phyloP scores from a whole-genome alignment of 37 sponge, comb jelly and placozoan genomes.

The Tethya wilhelma region DNA sequence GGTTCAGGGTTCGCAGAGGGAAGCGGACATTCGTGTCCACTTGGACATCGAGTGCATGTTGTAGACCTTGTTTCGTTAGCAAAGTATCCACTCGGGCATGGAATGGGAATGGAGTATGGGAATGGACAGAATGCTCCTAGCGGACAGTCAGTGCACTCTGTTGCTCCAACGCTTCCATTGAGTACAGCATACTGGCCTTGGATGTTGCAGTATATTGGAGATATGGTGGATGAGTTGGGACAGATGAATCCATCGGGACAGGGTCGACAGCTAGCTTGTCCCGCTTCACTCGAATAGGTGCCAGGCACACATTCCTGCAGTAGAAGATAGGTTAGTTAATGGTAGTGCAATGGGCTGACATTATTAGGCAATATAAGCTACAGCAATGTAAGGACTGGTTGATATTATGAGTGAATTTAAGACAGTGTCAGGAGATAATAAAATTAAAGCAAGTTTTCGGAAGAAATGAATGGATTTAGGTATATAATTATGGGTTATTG shows the following conservation, averaged over 20 bases:
- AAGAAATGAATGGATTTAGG: too few relatives aligned
- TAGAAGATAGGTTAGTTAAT: too few relatives aligned
- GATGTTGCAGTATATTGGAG: not conserved
- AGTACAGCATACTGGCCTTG: not conserved
- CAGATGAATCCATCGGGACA: constrained; percentile 3
- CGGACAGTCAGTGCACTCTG: not conserved
- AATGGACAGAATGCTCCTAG: not conserved
- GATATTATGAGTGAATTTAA: too few relatives aligned
- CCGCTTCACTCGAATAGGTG: not conserved
- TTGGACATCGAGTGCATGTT: not conserved
- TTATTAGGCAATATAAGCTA: not conserved
- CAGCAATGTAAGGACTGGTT: not conserved
- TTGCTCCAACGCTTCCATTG: constrained; percentile 1
- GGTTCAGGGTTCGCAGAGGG: not conserved
- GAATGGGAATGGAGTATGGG: not conserved
- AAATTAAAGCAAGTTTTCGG: too few relatives aligned
- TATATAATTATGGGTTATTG: too few relatives aligned
- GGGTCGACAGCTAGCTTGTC: not conserved
- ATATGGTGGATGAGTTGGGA: too few relatives aligned
- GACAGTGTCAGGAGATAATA: too few relatives aligned
- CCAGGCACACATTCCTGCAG: constrained; percentile 5
- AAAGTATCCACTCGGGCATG: not conserved
- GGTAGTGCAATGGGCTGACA: too few relatives aligned
- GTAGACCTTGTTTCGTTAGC: not conserved
- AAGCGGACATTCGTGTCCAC: not conserved